A percentile compares a stretch with the other conserved stretches of the same genome.
Conservation (phyloP, 1,140 invertebrate species). For the Brachionus rubens region DNA sequence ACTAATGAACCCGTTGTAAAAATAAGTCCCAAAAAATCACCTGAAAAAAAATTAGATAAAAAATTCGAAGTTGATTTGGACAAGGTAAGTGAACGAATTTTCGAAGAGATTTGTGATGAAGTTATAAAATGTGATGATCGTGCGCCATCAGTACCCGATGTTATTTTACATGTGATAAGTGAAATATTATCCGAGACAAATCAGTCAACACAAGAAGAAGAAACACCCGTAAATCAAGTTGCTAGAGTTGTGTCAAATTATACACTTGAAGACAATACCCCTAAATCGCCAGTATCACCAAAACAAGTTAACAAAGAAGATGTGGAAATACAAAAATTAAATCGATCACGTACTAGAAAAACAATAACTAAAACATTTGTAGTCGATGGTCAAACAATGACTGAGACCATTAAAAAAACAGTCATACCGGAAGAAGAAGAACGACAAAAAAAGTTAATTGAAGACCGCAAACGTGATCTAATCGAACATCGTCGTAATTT, state of each 20-base stretch:
- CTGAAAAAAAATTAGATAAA: not conserved
- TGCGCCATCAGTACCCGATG: conserved; percentile 42
- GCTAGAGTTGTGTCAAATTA: conserved; percentile 8
- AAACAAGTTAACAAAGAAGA: not conserved
- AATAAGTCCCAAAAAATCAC: conserved; percentile 36
- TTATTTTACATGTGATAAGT: conserved; percentile 40
- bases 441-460: conserved; percentile 38
- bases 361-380: conserved; percentile 44
- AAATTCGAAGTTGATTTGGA: not conserved
- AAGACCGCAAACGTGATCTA: conserved; percentile 40
- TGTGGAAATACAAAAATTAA: conserved; percentile 33
- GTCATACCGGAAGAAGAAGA: conserved; percentile 44
- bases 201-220: not conserved
- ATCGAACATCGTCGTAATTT: conserved; percentile 42
- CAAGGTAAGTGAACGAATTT: not conserved
- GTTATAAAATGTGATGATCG: conserved; percentile 43
- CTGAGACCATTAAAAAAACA: conserved; percentile 41
- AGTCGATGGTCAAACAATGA: conserved; percentile 42
- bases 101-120: conserved; percentile 38
- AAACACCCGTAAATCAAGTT: not conserved
- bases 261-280: not conserved
- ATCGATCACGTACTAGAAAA: conserved; percentile 26
- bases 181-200: conserved; percentile 24
- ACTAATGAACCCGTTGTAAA: conserved; percentile 2
- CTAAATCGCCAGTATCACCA: not conserved